phyloP scores from a whole-genome alignment of 2,113 vertebrate genomes.

The Spermophilus dauricus region DNA sequence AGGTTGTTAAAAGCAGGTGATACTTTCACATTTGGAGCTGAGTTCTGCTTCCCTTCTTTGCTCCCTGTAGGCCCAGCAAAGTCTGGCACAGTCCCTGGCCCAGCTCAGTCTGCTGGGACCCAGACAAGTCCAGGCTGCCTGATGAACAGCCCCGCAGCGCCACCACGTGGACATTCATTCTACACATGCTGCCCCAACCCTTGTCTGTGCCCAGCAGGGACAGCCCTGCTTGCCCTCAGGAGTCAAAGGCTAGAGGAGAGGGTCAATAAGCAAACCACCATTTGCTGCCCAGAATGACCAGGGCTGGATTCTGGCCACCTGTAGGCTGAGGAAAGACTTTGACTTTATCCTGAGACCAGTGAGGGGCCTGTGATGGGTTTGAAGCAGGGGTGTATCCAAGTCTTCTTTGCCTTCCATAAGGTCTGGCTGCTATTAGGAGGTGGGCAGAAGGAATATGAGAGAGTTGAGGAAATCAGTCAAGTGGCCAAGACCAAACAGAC shows the following conservation, averaged over 20 bases:
- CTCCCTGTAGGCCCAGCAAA: not conserved
- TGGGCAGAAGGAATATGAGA: not conserved
- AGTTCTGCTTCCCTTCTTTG: accelerated
- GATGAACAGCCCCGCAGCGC: not conserved
- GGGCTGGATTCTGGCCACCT: not conserved
- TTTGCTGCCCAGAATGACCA: not conserved
- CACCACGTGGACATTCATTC: not conserved
- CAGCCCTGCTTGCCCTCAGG: accelerated
- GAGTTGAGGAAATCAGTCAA: too few relatives aligned
- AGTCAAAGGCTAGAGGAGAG: not conserved
- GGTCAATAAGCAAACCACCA: not conserved
- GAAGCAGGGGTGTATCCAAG: not conserved
- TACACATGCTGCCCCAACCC: not conserved
- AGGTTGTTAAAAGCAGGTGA: not conserved
- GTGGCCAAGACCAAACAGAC: not conserved
- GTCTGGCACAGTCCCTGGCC: not conserved
- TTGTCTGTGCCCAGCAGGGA: not conserved
- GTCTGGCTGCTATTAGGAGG: not conserved
- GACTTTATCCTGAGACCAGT: not conserved
- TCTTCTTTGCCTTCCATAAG: not conserved
- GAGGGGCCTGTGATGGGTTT: not conserved
- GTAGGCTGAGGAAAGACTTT: not conserved
- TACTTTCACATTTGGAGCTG: not conserved
- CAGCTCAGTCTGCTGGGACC: constrained; percentile 68
- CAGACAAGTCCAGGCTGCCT: constrained; percentile 24